Evolutionary conservation across 2,888 invertebrate genomes (phyloP), one percentile per base, ranked within the genome.

Genomic region (Eupithecia inturbata): DNA sequence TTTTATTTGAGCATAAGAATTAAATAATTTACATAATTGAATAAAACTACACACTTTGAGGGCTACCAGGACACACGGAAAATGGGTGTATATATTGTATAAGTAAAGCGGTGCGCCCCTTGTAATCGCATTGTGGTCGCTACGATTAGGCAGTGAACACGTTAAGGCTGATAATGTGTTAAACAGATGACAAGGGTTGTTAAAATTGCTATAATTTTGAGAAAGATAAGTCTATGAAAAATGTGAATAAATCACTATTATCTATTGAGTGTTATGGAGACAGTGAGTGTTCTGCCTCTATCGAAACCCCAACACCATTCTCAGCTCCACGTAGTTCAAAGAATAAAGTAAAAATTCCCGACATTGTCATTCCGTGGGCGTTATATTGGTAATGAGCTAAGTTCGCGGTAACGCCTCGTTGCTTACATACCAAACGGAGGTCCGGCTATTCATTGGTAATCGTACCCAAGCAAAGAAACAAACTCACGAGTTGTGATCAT

Each of bases 401-500:
- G 93, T 94, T 94, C 90, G 88, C 91, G 86, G 92, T 92, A 91
- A 92, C 90, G 90, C 89, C 90, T 86, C 90, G 91, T 90, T 91
- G 92, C 94, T 92, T 94, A 93, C 94, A 93, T 93, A 93, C 92
- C 92, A 92, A 93, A 93, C 90, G 90, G 85, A 84, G 82, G 84
- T 81, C 84, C 81, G 83, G 83, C 82, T 83, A 77, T 83, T 85
- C 87, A 89, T 92, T 90, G 88, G 89, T 91, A 92, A 91, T 89
- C 90, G 89, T 88, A 83, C 85, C 88, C 88, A 89, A 87, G 90
- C 89, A 91, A 87, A 85, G 82, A 88, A 87, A 89, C 88, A 85
- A 90, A 91, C 84, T 90, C 22, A 26, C 66, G 16, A 64, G 36
- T n/a, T 89, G 79, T 84, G 87, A 88, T 86, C 87, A 87, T 88